These are phyloP conservation scores for Adelges cooleyi DNA, from an alignment of 1,140 invertebrate genomes.

Conservation along the genomic window DNA sequence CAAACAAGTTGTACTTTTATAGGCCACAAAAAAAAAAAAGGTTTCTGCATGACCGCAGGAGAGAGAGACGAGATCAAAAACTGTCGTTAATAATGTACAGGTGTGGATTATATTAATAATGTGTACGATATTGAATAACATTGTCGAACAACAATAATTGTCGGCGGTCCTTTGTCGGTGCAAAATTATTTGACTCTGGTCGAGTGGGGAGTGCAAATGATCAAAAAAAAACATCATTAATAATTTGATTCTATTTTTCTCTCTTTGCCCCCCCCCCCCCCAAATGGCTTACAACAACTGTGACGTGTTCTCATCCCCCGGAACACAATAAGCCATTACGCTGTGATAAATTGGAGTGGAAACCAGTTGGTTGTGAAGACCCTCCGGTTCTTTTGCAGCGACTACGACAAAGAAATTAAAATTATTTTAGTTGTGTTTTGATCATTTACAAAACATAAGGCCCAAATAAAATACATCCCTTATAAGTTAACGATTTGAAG, in stretches of 20 bases:
- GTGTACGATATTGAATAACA: no score
- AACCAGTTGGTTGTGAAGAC: constrained; percentile 9
- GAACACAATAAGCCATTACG: background rate
- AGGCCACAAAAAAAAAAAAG: no score
- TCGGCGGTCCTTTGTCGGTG: constrained; percentile 7
- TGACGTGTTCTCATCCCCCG: constrained; percentile 3
- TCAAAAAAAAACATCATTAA: constrained; percentile 2
- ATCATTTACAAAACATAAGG: no score
- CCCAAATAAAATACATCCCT: no score
- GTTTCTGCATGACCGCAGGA: no score
- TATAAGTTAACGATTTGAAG: no score
- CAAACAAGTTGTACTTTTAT: no score
- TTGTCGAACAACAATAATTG: background rate
- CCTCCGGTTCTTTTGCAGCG: background rate
- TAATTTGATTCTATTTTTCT: constrained; percentile 13
- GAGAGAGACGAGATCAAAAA: no score
- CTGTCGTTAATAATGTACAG: no score
- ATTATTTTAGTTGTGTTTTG: background rate
- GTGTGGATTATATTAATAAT: no score
- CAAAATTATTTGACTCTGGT: constrained; percentile 8
- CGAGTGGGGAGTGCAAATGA: background rate
- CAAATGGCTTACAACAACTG: background rate
- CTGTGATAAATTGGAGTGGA: constrained; percentile 8
- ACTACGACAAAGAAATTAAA: background rate
- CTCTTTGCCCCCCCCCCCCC: background rate